These are phyloP conservation scores for Luffia ferchaultella DNA, from an alignment of 2,888 invertebrate species.

Conservation along the genomic window DNA sequence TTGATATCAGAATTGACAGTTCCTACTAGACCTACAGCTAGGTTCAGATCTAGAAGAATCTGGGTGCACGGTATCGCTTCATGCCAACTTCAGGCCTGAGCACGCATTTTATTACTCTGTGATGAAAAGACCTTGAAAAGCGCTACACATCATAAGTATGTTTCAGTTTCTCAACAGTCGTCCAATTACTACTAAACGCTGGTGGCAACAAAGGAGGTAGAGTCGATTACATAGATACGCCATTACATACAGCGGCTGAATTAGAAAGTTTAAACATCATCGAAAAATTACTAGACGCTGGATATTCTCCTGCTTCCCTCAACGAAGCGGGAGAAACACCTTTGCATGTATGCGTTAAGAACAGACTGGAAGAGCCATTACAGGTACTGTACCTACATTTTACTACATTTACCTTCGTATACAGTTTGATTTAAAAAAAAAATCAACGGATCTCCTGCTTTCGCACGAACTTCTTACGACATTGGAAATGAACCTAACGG, in stretches of 20 bases:
- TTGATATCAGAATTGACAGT: too few species aligned
- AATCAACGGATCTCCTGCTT: too few species aligned
- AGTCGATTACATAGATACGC: slow-evolving; percentile 34
- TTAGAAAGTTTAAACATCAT: slow-evolving; percentile 47
- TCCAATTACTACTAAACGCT: slow-evolving; percentile 32
- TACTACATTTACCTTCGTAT: too few species aligned
- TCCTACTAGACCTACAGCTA: too few species aligned
- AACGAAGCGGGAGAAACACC: slow-evolving; percentile 55
- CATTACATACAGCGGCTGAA: slow-evolving; percentile 60
- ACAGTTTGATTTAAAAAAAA: too few species aligned
- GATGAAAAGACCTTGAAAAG: too few species aligned
- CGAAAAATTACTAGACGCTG: slow-evolving; percentile 40
- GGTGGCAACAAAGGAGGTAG: slow-evolving; percentile 26
- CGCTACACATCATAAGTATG: not conserved
- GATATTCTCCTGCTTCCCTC: slow-evolving; percentile 40
- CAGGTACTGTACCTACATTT: slow-evolving; percentile 33
- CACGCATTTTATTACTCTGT: not conserved
- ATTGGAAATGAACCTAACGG: too few species aligned
- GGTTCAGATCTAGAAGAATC: too few species aligned
- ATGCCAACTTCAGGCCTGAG: too few species aligned
- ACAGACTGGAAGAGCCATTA: slow-evolving; percentile 43
- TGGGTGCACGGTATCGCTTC: too few species aligned
- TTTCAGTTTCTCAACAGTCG: slow-evolving; percentile 32
- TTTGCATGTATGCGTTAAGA: slow-evolving; percentile 56
- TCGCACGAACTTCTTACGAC: too few species aligned